Percentiles rank a stretch among this genome's conserved stretches.
phyloP scores from a whole-genome alignment of 2,888 invertebrate species.

The Pachymerium ferrugineum region DNA sequence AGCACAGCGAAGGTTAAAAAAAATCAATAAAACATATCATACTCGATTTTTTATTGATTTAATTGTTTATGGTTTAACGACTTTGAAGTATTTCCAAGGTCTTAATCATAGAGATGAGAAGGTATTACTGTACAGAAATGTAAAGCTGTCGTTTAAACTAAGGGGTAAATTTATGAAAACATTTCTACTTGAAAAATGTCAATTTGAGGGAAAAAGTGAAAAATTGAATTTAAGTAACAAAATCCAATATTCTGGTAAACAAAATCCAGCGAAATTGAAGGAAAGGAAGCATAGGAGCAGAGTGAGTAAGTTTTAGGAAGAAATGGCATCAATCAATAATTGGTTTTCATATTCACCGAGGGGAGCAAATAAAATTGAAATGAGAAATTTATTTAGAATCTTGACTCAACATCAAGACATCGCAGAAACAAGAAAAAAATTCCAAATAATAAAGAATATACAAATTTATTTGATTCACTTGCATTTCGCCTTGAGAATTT shows the following conservation, averaged over 20 bases:
- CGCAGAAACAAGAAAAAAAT: background rate
- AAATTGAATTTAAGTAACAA: constrained; percentile 6
- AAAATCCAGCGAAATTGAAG: background rate
- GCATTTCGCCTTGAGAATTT: background rate
- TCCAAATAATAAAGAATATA: background rate
- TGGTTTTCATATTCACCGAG: background rate
- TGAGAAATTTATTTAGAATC: background rate
- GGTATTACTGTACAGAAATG: too few species aligned
- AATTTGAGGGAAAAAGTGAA: background rate
- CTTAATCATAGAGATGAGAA: too few species aligned
- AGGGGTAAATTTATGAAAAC: background rate
- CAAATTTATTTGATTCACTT: too few species aligned
- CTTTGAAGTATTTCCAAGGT: too few species aligned
- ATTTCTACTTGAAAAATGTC: background rate
- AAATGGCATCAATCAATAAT: constrained; percentile 3
- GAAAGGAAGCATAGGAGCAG: background rate
- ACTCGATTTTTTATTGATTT: too few species aligned
- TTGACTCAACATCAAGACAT: background rate
- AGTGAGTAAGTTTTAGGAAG: background rate
- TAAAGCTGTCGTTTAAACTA: too few species aligned
- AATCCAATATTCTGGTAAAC: constrained; percentile 8
- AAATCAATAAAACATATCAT: too few species aligned
- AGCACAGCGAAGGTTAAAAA: too few species aligned
- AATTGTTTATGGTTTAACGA: too few species aligned
- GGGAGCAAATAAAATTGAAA: background rate